Percentiles rank a stretch among this genome's conserved stretches.
Conservation (phyloP, 2,888 invertebrate species). For the Lydus trimaculatus region DNA sequence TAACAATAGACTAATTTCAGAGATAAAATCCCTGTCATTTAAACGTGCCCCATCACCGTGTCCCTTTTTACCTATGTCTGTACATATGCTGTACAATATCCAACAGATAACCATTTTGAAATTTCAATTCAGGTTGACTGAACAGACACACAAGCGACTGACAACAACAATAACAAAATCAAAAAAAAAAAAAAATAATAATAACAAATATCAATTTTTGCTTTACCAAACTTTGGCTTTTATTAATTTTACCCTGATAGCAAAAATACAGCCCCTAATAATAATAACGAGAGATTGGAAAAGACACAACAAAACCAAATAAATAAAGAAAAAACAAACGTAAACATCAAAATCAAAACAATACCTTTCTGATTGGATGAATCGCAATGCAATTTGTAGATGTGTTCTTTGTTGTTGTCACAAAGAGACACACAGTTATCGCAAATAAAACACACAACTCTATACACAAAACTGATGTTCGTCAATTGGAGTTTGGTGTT, state of each 20-base stretch:
- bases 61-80: background rate
- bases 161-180: conserved; percentile 30
- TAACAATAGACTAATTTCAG: conserved; percentile 4
- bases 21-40: conserved; percentile 9
- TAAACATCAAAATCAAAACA: conserved; percentile 53
- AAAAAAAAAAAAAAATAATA: background rate
- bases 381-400: conserved; percentile 63
- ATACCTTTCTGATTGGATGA: conserved; percentile 62
- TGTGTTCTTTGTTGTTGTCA: conserved; percentile 55
- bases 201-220: background rate
- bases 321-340: conserved; percentile 35
- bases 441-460: conserved; percentile 57
- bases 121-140: conserved; percentile 46
- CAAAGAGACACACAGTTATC: conserved; percentile 57
- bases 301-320: background rate
- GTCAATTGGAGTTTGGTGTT: conserved; percentile 15
- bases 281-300: background rate
- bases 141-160: conserved; percentile 42
- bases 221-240: background rate
- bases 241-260: background rate
- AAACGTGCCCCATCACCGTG: conserved; percentile 4
- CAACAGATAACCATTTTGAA: conserved; percentile 46
- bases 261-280: too few relatives aligned
- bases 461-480: conserved; percentile 23
- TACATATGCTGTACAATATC: conserved; percentile 11